Evolutionary conservation across 1,140 invertebrate genomes (phyloP), one percentile per base, ranked within the genome.

Genomic region (Battus philenor): DNA sequence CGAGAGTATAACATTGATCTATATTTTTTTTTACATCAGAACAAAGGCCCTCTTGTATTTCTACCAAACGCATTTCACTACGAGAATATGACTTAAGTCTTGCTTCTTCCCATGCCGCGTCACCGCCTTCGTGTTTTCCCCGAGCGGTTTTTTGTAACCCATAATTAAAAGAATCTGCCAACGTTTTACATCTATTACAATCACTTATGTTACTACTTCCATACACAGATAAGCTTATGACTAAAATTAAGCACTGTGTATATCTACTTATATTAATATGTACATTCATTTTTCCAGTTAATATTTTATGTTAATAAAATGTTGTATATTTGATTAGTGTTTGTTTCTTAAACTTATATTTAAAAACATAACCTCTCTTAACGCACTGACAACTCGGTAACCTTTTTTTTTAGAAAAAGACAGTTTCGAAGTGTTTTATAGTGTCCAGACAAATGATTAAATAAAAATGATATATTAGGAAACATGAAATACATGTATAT

Each of bases 91-190:
- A 91, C 53, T 93, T 92, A 55, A 97, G 86, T 64, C 96, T 97
- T 47, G 95, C 91, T 86, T 98, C 96, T 83, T 99, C 98, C 97
- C 97, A 99, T 32, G 94, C 96, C 6, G 95, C 94, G 84, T 99
- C 97, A 7, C 98, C 98, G 32, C 98, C 98, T 74, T 97, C 97
- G 88, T 95, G 98, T 80, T 98, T 97, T 17, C 94, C 95, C 62
- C 95, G 91, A 18, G 91, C 90, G 1, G 98, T 99, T 77, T 90
- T 91, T 29, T 95, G 91, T 44, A 99, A 41, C 81, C 81, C 82
- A 33, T 76, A 36, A 12, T 54, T 73, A 49, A 82, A 76, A 3
- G 81, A 82, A 47, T 78, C 69, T 12, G 68, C 66, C 34, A 79
- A 46, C 20, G 76, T 29, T 54, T 74, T 71, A 62, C 81, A 85